Base-by-base conservation (phyloP, 2,888 invertebrate genomes). In the Coelopa pilipes region DNA sequence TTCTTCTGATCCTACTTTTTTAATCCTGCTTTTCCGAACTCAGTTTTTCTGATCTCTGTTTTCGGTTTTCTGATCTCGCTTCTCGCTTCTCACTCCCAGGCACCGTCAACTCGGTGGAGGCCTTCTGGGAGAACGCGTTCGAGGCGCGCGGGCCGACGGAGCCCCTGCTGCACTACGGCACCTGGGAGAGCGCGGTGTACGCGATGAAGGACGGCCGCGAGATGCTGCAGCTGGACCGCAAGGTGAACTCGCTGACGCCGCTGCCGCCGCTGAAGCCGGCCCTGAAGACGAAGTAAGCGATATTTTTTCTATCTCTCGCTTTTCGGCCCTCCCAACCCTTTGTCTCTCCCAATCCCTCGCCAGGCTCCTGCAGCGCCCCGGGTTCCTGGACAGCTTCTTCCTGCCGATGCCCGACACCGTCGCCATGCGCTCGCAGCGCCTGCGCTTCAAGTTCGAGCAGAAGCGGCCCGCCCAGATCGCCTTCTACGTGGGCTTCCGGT, bases 381-480 rank as follows among this genome's bases (percentile, higher is more conserved):
- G 10, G 53, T 53, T 53, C 13, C n/a, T 53, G 13, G 15, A 53
- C n/a, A 53, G 15, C 53, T 53, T 53, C 34, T 53, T 53, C 53
- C 53, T 15, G 53, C 53, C 53, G 4, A 13, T 13, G 53, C 13
- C 53, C 4, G 53, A 34, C 75, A 91, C 95, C 1, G 91, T 96
- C 0, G 91, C 93, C 47, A 86, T 90, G 81, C 89, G 97, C 71
- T 91, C 95, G 0, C 96, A 97, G 86, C 89, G 93, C 70, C 90
- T 90, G 83, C 89, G 93, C 50, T 92, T 91, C 83, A 91, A 92
- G 49, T 84, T 88, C 1, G 89, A 91, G 0, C 89, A 92, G 67
- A 88, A 90, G 78, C 90, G 94, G 17, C 96, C 97, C 0, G 90
- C 90, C 21, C 95, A 96, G 87, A 89, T 93, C 83, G 89, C 90